Evolutionary conservation across 1,140 invertebrate genomes (phyloP).

Genomic region (Drosophila suzukii): DNA sequence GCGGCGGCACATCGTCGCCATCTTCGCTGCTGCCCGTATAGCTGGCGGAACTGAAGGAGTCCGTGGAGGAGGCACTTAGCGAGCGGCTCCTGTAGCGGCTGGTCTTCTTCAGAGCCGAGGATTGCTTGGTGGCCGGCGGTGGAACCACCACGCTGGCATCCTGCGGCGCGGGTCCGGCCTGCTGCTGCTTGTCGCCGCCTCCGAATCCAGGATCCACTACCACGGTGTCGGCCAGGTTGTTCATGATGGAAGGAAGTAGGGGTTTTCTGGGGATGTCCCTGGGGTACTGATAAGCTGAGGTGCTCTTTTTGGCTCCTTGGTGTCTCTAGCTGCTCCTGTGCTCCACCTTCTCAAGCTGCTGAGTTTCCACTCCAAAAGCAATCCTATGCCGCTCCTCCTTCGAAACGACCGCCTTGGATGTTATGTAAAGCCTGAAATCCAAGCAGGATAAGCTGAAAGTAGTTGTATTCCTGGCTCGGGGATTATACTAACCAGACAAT

Average conservation of each 20-base stretch:
- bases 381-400: slow-evolving; percentile 10
- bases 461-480: neutral
- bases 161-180: slow-evolving; percentile 60
- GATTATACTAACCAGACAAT: slow-evolving; percentile 6
- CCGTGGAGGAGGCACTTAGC: slow-evolving; percentile 95
- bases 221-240: slow-evolving; percentile 74
- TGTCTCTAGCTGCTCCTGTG: neutral
- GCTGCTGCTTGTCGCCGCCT: slow-evolving; percentile 74
- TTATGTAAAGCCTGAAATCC: slow-evolving; percentile 57
- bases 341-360: slow-evolving; percentile 2
- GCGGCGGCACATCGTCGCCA: slow-evolving; percentile 90
- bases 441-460: slow-evolving; percentile 10
- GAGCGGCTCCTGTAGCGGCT: slow-evolving; percentile 94
- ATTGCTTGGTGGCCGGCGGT: slow-evolving; percentile 85
- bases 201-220: slow-evolving; percentile 82
- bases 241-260: slow-evolving; percentile 48
- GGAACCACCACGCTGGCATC: slow-evolving; percentile 75
- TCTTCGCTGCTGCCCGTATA: slow-evolving; percentile 96
- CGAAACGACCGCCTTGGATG: slow-evolving; percentile 10
- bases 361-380: neutral
- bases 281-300: neutral
- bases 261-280: neutral
- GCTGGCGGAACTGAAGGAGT: slow-evolving; percentile 96
- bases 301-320: slow-evolving; percentile 7
- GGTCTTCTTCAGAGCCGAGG: slow-evolving; percentile 92